A percentile compares a stretch with the other conserved stretches of the same genome.
Conservation (phyloP, 1,140 invertebrate genomes). For the Drosophila pectinifera region DNA sequence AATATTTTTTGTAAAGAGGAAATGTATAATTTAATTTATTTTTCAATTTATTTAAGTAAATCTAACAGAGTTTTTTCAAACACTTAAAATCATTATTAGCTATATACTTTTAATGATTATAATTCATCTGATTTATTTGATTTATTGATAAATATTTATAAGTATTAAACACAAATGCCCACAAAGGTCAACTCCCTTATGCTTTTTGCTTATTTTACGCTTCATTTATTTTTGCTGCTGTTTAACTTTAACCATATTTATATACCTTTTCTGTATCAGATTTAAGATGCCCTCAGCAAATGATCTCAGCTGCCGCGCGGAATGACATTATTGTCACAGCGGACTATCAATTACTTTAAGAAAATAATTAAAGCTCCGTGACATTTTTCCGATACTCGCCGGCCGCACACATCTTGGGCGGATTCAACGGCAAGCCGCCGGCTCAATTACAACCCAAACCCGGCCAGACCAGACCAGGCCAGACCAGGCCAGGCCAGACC, state of each 20-base stretch:
- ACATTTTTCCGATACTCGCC: constrained; percentile 40
- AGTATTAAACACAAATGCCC: neutral
- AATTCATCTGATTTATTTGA: too few relatives aligned
- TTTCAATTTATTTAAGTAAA: neutral
- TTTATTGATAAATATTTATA: neutral
- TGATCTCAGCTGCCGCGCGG: constrained; percentile 5
- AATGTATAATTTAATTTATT: too few relatives aligned
- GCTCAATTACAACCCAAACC: constrained; percentile 49
- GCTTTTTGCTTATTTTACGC: too few relatives aligned
- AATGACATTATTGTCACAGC: constrained; percentile 10
- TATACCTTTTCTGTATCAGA: neutral
- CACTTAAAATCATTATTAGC: too few relatives aligned
- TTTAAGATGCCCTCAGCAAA: neutral
- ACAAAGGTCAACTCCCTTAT: too few relatives aligned
- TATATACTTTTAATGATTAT: too few relatives aligned
- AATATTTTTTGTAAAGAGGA: too few relatives aligned
- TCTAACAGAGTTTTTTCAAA: too few relatives aligned
- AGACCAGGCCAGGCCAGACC: constrained; percentile 10
- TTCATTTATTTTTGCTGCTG: neutral
- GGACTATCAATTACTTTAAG: constrained; percentile 48
- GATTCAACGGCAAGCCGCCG: constrained; percentile 41
- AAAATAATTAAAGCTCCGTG: constrained; percentile 51
- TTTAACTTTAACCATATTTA: neutral
- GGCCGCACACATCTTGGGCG: constrained; percentile 35
- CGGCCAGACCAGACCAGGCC: constrained; percentile 1